A percentile compares a stretch with the other conserved stretches of the same genome.
Conservation (phyloP, 2,797 vertebrate species). For the Glyptemys insculpta region DNA sequence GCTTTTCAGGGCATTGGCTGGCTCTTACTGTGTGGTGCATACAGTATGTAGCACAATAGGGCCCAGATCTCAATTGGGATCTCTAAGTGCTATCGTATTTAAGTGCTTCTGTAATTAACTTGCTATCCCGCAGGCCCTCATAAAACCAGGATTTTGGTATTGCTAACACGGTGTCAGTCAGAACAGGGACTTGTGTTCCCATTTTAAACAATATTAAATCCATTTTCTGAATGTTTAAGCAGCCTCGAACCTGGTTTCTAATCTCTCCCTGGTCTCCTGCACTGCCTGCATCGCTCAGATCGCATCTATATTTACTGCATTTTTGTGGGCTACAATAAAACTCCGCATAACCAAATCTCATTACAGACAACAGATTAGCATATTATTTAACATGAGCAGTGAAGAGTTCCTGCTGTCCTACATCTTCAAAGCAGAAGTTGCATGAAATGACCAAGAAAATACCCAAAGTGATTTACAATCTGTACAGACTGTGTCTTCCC, state of each 20-base stretch:
- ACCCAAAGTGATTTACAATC: not conserved
- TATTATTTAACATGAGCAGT: not conserved
- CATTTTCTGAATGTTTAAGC: not conserved
- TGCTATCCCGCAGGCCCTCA: not conserved
- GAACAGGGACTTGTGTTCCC: no score
- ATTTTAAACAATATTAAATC: not conserved
- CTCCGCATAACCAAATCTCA: not conserved
- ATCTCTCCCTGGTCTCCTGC: rapidly evolving
- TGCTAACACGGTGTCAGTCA: not conserved
- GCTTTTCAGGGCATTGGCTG: not conserved
- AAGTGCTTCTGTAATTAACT: not conserved
- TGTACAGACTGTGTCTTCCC: not conserved
- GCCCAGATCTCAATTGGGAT: not conserved
- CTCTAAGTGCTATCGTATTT: not conserved
- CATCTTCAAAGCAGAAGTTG: conserved; percentile 7
- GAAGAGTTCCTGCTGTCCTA: not conserved
- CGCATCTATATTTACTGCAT: not conserved
- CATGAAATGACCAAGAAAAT: not conserved
- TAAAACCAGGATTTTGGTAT: not conserved
- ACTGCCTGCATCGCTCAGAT: not conserved
- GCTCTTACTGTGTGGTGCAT: not conserved
- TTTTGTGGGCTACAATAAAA: not conserved
- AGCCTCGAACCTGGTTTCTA: not conserved
- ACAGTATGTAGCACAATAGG: not conserved
- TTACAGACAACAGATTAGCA: not conserved